A percentile compares a stretch with the other conserved stretches of the same genome.
Evolutionary conservation across 1,140 invertebrate genomes (phyloP).

Genomic region (Diabrotica undecimpunctata): DNA sequence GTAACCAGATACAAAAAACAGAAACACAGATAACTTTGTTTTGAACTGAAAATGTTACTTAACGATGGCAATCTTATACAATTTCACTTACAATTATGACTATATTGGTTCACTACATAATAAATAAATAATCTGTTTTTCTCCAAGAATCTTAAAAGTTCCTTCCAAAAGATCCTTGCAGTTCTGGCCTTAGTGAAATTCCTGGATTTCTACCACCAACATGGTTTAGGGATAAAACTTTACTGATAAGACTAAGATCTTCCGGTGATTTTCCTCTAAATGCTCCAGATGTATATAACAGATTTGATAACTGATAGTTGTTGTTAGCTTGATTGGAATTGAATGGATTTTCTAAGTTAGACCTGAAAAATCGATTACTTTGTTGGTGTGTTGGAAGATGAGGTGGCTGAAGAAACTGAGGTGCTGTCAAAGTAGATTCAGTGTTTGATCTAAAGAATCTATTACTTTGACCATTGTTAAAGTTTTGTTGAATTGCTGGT

Average conservation of each 20-base stretch:
- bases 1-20: too few relatives aligned
- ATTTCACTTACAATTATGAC: not conserved
- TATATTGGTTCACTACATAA: slow-evolving; percentile 4
- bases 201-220: slow-evolving; percentile 17
- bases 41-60: not conserved
- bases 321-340: slow-evolving; percentile 31
- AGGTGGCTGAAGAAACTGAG: slow-evolving; percentile 6
- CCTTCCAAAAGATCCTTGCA: not conserved
- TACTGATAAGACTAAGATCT: slow-evolving; percentile 75
- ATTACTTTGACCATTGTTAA: slow-evolving; percentile 18
- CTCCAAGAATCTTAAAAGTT: slow-evolving; percentile 1
- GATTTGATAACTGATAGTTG: slow-evolving; percentile 60
- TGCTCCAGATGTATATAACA: slow-evolving; percentile 62
- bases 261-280: slow-evolving; percentile 57
- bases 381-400: slow-evolving; percentile 14
- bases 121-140: slow-evolving; percentile 8
- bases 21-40: too few relatives aligned
- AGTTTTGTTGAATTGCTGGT: slow-evolving; percentile 21
- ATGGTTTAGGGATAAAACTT: slow-evolving; percentile 72
- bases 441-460: slow-evolving; percentile 24
- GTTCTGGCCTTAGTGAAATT: not conserved
- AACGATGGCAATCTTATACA: not conserved
- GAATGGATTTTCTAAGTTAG: slow-evolving; percentile 26
- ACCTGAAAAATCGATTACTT: slow-evolving; percentile 36
- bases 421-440: slow-evolving; percentile 14